phyloP scores from a whole-genome alignment of 2,888 invertebrate species.

The Leptinotarsa juncta region DNA sequence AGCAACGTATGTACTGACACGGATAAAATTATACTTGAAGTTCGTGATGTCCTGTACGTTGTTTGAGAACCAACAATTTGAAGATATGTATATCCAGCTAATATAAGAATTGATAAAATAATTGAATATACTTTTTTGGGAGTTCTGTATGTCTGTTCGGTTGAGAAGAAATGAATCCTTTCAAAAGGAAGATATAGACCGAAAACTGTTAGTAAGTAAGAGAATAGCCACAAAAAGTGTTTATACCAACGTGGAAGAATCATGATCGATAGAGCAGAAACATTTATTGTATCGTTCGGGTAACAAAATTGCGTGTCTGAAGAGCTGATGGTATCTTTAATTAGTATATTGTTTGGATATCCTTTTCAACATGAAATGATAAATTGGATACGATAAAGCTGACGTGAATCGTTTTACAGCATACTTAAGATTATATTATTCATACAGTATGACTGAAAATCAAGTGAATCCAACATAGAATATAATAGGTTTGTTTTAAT shows the following conservation, averaged over 20 bases:
- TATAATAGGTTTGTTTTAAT: too few relatives aligned
- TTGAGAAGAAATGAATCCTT: conserved; percentile 2
- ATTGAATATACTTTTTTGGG: conserved; percentile 26
- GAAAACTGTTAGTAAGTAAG: conserved; percentile 27
- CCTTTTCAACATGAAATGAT: neutral
- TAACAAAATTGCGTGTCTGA: conserved; percentile 8
- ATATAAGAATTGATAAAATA: conserved; percentile 17
- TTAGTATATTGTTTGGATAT: conserved; percentile 8
- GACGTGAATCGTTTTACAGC: neutral
- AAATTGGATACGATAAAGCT: conserved; percentile 1
- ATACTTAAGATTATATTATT: conserved; percentile 1
- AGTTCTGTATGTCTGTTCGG: conserved; percentile 13
- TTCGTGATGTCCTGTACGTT: conserved; percentile 30
- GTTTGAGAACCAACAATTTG: conserved; percentile 24
- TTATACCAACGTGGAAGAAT: neutral
- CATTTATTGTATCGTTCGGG: conserved; percentile 6
- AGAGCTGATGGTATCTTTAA: conserved; percentile 4
- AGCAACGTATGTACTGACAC: conserved; percentile 27
- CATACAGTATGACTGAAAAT: neutral
- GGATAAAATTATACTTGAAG: conserved; percentile 36
- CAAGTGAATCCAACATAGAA: too few relatives aligned
- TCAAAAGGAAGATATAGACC: conserved; percentile 31
- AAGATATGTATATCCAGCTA: conserved; percentile 31
- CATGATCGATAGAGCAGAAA: conserved; percentile 9
- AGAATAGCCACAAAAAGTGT: conserved; percentile 10